Base-by-base conservation (phyloP, 2,797 vertebrate genomes). In the Hephaestus fuliginosus region DNA sequence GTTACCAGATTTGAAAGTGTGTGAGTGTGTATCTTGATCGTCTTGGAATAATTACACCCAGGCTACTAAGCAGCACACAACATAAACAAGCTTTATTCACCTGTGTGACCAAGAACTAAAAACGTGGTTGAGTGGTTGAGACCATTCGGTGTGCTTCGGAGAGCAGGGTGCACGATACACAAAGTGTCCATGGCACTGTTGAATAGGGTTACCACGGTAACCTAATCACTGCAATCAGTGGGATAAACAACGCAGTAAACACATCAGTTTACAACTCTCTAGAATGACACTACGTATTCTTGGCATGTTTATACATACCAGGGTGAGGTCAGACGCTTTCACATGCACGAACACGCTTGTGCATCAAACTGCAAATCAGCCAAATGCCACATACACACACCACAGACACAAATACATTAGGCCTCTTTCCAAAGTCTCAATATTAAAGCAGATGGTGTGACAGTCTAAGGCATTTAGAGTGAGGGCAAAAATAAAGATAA, bases 221-320 rank as follows among this genome's bases (percentile, higher is more conserved):
- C 51, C 10, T 39, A 62, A 78, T 68, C 43, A 30, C 55, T 67
- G 75, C 68, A 86, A 73, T 86, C 82, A 86, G 13, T 56, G n/a
- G 44, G 51, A 80, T 80, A 87, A 92, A 92, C 83, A 87, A 69
- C 88, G 66, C 70, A 56, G 74, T 82, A 90, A 92, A 92, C 78
- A 84, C 60, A 72, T 4, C 18, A 49, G 74, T 90, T 89, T 78
- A 87, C 82, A 77, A 48, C 49, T 53, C 53, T 76, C 17, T 55
- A 61, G 56, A 83, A 83, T 73, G 53, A 70, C 66, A 61, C 44
- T 48, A 53, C 69, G 63, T 82, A 74, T 80, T 82, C 25, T 74
- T 86, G 82, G 74, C 76, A 67, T 77, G 81, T 81, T 86, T 82
- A 81, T 41, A 85, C 70, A 79, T 58, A 75, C 70, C 82, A 76